Evolutionary conservation across 2,113 vertebrate species (phyloP).

Genomic region (Macquaria ambigua): DNA sequence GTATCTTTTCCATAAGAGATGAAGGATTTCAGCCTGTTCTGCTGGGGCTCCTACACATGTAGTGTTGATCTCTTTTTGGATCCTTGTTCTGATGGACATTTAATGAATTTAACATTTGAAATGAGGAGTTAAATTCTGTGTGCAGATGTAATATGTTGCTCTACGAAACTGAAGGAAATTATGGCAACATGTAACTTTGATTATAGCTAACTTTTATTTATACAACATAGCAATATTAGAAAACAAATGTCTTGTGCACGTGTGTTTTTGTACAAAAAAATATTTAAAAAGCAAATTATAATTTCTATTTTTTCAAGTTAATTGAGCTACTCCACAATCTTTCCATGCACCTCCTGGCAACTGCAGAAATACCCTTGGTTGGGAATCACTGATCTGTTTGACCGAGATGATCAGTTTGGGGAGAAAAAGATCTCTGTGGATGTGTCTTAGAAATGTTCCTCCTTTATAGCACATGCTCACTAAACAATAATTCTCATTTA

Average conservation of each 20-base stretch:
- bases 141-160: too few species aligned
- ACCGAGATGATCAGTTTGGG: not conserved
- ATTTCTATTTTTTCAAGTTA: not conserved
- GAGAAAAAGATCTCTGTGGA: not conserved
- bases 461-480: not conserved
- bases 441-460: conserved; percentile 1
- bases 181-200: not conserved
- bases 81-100: not conserved
- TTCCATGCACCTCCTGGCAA: not conserved
- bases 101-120: not conserved
- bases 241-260: not conserved
- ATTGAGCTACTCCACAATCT: not conserved
- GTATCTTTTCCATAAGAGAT: not conserved
- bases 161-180: not conserved
- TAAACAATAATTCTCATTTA: conserved; percentile 19
- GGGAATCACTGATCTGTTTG: not conserved
- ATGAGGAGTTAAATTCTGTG: not conserved
- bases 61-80: not conserved
- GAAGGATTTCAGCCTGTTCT: not conserved
- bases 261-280: too few species aligned
- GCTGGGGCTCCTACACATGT: not conserved
- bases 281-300: not conserved
- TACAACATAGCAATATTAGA: not conserved
- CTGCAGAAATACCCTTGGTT: not conserved
- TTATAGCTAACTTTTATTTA: not conserved